Evolutionary conservation across 2,113 vertebrate species (phyloP), one percentile per base, ranked within the genome.

Genomic region (Hemiscyllium ocellatum): DNA sequence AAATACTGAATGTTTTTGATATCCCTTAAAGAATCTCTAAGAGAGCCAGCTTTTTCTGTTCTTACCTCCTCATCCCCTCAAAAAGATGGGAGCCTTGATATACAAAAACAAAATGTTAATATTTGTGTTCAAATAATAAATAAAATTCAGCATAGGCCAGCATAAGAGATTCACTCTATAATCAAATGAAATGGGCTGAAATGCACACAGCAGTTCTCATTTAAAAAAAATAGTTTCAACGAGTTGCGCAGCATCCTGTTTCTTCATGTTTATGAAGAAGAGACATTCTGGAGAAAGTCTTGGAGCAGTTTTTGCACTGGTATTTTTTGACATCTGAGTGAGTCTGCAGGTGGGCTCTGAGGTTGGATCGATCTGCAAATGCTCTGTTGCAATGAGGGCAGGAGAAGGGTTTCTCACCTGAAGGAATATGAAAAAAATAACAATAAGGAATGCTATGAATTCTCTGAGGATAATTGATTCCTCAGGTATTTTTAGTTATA

Each of bases 251-350:
- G 97, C 98, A 99, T 96, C 98, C 98, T 0, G 99, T 98, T 96
- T 98, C 97, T 0, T 97, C 97, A 93, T 99, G 99, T 96, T 99
- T 99, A 97, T 99, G 98, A 78, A 99, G 98, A 96, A 99, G 98
- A 7, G 99, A 99, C 99, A 99, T 99, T 94, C 99, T 98, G 96
- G 99, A 99, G 98, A 99, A 99, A 98, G 99, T 99, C 96, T 99
- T 98, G 7, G 98, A 98, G 96, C 99, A 99, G 72, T 97, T 97
- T 97, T 97, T 97, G 87, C 99, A 99, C 97, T 99, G 99, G 97
- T 99, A 99, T 97, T 99, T 99, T 98, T 99, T 99, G 96, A 99
- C 98, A 47, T 99, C 98, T 0, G 99, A 99, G 97, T 99, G 99
- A 87, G 99, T 99, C 98, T 99, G 99, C 96, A 99, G 98, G 97